Base-by-base conservation (phyloP, 2,113 vertebrate species). In the Anarrhichthys ocellatus region DNA sequence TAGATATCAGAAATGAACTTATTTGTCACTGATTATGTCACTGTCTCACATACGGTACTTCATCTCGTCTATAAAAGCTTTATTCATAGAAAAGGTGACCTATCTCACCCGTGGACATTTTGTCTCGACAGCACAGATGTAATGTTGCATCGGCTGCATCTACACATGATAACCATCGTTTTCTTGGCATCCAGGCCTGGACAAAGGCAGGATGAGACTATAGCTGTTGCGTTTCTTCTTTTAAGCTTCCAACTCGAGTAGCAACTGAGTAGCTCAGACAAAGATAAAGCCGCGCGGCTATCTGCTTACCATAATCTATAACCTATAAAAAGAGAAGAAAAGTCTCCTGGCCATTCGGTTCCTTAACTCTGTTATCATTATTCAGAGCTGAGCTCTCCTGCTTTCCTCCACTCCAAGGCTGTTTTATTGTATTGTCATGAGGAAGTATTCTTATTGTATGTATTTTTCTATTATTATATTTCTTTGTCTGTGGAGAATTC, bases 221-320 rank as follows among this genome's bases (percentile, higher is more conserved):
- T 89, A 84, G 89, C 79, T 88, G 91, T 83, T 87, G 78, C 89
- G 27, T 90, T 86, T 92, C 82, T 85, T 88, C 72, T 74, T 87
- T 87, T 91, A 93, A 93, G 89, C 90, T 78, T 65, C 87, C 76
- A 89, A 89, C 86, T 88, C 54, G 78, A 91, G 73, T 61, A 76
- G 88, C 76, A 79, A 84, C 66, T 66, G 78, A 82, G 89, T 76
- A 75, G 80, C 79, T 85, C 83, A 74, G 87, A 89, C 91, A 92
- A 90, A 93, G 92, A 86, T 90, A 83, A 92, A 87, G 80, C 80
- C 64, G 73, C 27, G 68, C 69, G 62, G 82, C 90, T 91, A 94
- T 93, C 93, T 93, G 88, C 93, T 94, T 93, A 94, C 89, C 91
- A 82, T 95, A 94, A 95, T 95, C 93, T 95, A 82, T 87, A 92